These are phyloP conservation scores for Acanthochromis polyacanthus DNA, from an alignment of 2,113 vertebrate genomes.

Conservation along the genomic window DNA sequence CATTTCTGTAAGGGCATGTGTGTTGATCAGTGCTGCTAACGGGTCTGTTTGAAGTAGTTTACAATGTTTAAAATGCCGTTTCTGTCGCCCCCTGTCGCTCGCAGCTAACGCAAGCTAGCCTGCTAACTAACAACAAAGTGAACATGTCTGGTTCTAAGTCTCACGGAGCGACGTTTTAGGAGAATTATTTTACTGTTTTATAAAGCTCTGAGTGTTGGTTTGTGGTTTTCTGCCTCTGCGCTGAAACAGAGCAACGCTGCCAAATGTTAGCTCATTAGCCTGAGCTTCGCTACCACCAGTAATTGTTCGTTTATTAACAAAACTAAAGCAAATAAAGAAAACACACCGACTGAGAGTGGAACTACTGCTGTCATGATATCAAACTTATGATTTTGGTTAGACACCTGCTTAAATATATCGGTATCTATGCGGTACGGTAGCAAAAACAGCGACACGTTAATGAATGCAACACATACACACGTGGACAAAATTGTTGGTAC, in stretches of 20 bases:
- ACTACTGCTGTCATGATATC: neutral
- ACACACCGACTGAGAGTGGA: neutral
- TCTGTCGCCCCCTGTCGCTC: neutral
- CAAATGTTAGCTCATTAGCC: neutral
- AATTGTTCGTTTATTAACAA: neutral
- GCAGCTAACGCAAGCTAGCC: neutral
- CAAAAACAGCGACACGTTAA: no score
- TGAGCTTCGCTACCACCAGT: neutral
- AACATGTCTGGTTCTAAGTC: neutral
- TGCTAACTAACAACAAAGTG: neutral
- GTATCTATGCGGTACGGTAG: no score
- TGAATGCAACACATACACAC: no score
- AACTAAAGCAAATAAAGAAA: no score
- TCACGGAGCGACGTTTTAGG: rapidly evolving
- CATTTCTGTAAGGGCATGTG: rapidly evolving
- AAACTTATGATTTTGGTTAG: neutral
- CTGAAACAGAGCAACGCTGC: neutral
- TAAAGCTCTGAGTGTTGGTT: neutral
- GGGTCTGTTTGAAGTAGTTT: neutral
- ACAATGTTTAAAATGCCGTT: neutral
- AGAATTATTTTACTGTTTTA: neutral
- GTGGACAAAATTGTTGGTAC: no score
- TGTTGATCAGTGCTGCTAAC: no score
- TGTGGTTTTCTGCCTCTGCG: neutral
- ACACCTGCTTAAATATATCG: no score